Conservation (phyloP, 2,113 vertebrate genomes). For the Heterotis niloticus region DNA sequence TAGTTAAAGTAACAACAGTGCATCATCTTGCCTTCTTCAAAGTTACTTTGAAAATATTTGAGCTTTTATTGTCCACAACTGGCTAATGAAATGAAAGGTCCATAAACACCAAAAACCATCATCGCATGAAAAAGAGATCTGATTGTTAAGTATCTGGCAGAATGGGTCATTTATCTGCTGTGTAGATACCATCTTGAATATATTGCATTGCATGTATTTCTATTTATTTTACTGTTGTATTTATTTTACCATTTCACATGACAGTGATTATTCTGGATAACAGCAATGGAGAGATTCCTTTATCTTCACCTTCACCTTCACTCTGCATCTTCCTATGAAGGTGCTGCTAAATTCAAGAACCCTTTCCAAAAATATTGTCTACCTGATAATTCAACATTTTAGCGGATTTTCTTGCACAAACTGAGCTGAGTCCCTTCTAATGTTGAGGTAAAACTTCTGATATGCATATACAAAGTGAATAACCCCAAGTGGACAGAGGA, state of each 20-base stretch:
- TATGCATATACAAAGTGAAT: conserved; percentile 18
- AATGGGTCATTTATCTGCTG: conserved; percentile 13
- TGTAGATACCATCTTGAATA: conserved; percentile 13
- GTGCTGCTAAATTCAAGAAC: too few species aligned
- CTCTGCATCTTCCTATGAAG: too few species aligned
- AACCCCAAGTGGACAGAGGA: not conserved
- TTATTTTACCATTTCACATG: not conserved
- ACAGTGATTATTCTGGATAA: not conserved
- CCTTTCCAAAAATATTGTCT: not conserved
- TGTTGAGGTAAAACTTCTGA: not conserved
- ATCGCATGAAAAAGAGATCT: not conserved
- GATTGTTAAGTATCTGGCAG: not conserved
- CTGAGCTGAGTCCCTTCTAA: not conserved
- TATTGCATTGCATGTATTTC: not conserved
- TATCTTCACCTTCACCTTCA: too few species aligned
- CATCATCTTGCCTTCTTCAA: too few species aligned
- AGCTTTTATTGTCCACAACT: too few species aligned
- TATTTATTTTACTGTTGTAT: conserved; percentile 6
- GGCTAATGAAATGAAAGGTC: not conserved
- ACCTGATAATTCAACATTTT: not conserved
- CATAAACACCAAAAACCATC: not conserved
- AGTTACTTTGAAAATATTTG: too few species aligned
- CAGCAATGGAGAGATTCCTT: too few species aligned
- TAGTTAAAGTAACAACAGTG: too few species aligned
- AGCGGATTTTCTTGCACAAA: not conserved